phyloP scores from a whole-genome alignment of 2,888 invertebrate genomes.

The Tenthredo distinguenda region DNA sequence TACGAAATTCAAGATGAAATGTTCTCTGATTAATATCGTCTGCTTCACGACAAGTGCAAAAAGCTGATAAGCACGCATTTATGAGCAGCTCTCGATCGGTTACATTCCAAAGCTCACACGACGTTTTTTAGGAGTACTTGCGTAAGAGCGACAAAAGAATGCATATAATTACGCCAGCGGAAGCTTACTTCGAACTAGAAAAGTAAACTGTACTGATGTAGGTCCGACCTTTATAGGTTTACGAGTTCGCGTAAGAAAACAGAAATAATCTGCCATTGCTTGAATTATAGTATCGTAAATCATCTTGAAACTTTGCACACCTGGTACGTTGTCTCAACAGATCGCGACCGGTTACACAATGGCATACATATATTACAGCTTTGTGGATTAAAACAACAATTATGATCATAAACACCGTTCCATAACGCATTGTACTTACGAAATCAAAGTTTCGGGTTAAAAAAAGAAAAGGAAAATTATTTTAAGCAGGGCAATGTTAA shows the following conservation, averaged over 20 bases:
- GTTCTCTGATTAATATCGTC: background rate
- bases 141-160: background rate
- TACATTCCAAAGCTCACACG: background rate
- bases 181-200: conserved; percentile 23
- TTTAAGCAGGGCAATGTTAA: background rate
- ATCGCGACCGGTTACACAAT: conserved; percentile 5
- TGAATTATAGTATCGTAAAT: conserved; percentile 32
- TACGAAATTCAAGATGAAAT: background rate
- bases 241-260: conserved; percentile 34
- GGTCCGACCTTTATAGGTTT: conserved; percentile 24
- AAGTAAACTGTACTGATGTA: conserved; percentile 32
- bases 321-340: background rate
- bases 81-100: background rate
- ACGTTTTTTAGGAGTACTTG: background rate
- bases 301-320: conserved; percentile 46
- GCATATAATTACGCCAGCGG: conserved; percentile 25
- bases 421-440: background rate
- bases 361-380: background rate
- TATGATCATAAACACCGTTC: background rate
- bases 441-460: background rate
- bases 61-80: background rate
- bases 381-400: conserved; percentile 35
- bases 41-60: background rate
- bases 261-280: conserved; percentile 41
- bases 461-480: background rate